A percentile compares a stretch with the other conserved stretches of the same genome.
phyloP scores from a whole-genome alignment of 2,797 vertebrate species.

The Rhinatrema bivittatum region DNA sequence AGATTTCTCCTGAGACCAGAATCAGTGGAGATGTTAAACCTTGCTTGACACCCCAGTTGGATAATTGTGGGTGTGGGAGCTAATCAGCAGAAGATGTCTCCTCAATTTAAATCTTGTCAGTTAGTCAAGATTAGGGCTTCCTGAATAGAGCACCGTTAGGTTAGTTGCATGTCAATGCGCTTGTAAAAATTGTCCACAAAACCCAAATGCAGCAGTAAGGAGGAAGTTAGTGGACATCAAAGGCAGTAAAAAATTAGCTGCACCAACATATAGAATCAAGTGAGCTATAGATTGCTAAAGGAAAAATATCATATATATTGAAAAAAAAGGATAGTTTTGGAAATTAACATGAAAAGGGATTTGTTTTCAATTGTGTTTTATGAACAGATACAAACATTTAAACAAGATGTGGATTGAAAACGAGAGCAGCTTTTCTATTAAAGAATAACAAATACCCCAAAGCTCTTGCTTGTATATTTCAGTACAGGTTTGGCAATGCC shows the following conservation, averaged over 20 bases:
- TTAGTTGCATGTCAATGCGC: conserved; percentile 99
- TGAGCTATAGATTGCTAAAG: conserved; percentile 29
- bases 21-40: conserved; percentile 99
- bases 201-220: conserved; percentile 71
- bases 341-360: conserved; percentile 26
- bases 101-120: conserved; percentile 99
- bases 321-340: conserved; percentile 11
- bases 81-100: conserved; percentile 99
- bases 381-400: neutral
- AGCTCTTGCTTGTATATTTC: conserved; percentile 22
- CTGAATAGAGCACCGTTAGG: conserved; percentile 95
- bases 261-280: conserved; percentile 41
- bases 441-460: neutral
- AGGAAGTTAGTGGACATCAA: conserved; percentile 69
- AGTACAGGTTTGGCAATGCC: conserved; percentile 16
- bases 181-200: conserved; percentile 80
- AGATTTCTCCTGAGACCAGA: conserved; percentile 99
- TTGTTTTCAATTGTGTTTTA: conserved; percentile 24
- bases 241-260: conserved; percentile 58
- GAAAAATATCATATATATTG: conserved; percentile 17
- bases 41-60: conserved; percentile 99
- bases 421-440: neutral
- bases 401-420: conserved; percentile 17
- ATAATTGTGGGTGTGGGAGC: conserved; percentile 99
- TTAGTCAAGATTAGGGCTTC: conserved; percentile 99